Evolutionary conservation across 2,888 invertebrate species (phyloP).

Genomic region (Chymomyza fuscimana): DNA sequence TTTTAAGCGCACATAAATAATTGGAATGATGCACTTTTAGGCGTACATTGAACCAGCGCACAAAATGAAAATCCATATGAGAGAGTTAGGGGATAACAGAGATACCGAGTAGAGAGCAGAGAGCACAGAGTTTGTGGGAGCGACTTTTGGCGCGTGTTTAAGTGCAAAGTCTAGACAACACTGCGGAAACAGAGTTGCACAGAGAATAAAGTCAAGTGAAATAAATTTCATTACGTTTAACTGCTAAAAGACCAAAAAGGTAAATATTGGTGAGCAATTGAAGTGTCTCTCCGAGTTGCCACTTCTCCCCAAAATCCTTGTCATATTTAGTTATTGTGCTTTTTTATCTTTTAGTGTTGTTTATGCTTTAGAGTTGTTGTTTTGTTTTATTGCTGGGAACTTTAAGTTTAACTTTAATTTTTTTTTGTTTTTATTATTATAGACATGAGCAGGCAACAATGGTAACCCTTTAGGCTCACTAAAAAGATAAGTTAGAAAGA

Average conservation of each 20-base stretch:
- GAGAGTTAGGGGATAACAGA: not conserved
- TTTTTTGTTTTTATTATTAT: no score
- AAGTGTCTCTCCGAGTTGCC: constrained; percentile 30
- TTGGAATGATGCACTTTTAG: constrained; percentile 41
- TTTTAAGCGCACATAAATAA: constrained; percentile 55
- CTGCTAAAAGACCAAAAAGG: constrained; percentile 28
- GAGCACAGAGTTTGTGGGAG: not conserved
- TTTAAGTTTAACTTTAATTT: no score
- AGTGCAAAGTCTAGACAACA: constrained; percentile 58
- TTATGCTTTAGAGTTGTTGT: no score
- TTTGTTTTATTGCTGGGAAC: no score
- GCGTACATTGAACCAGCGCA: constrained; percentile 26
- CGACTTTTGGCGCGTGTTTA: constrained; percentile 46
- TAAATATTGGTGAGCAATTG: constrained; percentile 52
- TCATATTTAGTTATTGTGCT: not conserved
- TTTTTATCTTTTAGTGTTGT: no score
- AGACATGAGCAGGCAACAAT: no score
- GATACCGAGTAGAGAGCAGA: not conserved
- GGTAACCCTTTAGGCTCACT: no score
- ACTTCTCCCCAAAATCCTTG: not conserved
- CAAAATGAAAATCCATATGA: constrained; percentile 6
- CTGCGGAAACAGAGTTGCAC: constrained; percentile 25
- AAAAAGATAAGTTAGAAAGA: no score
- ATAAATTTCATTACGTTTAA: constrained; percentile 45
- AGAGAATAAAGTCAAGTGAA: constrained; percentile 44